phyloP scores from a whole-genome alignment of 1,140 invertebrate species.

The Camponotus vicinus region DNA sequence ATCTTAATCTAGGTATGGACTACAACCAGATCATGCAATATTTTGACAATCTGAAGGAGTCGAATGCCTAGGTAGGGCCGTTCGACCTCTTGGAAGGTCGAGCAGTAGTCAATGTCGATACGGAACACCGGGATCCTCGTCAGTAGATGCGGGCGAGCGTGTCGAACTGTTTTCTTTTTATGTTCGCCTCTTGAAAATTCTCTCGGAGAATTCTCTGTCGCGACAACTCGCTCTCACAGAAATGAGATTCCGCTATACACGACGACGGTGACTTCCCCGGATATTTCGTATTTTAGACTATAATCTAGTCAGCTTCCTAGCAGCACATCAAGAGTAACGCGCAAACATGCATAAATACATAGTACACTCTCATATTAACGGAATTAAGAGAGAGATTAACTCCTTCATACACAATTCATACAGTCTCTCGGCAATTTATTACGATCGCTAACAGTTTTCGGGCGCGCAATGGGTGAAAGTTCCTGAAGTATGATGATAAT shows the following conservation, averaged over 20 bases:
- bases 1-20: constrained; percentile 95
- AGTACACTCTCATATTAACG: constrained; percentile 62
- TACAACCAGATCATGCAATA: constrained; percentile 99
- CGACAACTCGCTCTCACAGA: constrained; percentile 45
- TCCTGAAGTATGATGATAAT: constrained; percentile 46
- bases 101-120: constrained; percentile 78
- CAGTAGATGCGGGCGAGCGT: constrained; percentile 11
- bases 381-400: constrained; percentile 21
- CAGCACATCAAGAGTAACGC: constrained; percentile 82
- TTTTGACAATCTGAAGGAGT: constrained; percentile 97
- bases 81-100: constrained; percentile 73
- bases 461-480: constrained; percentile 29
- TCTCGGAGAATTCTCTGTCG: constrained; percentile 20
- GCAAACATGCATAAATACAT: constrained; percentile 53
- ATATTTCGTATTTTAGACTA: constrained; percentile 80
- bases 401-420: constrained; percentile 22
- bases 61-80: constrained; percentile 83
- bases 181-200: constrained; percentile 37
- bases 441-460: constrained; percentile 37
- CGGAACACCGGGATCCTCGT: constrained; percentile 65
- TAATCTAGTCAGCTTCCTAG: constrained; percentile 86
- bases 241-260: constrained; percentile 9
- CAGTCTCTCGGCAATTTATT: constrained; percentile 45
- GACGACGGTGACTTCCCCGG: constrained; percentile 54
- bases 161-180: neutral